Percentiles rank a stretch among this genome's conserved stretches.
phyloP scores from a whole-genome alignment of 2,888 invertebrate genomes.

The Drosophila atripex region DNA sequence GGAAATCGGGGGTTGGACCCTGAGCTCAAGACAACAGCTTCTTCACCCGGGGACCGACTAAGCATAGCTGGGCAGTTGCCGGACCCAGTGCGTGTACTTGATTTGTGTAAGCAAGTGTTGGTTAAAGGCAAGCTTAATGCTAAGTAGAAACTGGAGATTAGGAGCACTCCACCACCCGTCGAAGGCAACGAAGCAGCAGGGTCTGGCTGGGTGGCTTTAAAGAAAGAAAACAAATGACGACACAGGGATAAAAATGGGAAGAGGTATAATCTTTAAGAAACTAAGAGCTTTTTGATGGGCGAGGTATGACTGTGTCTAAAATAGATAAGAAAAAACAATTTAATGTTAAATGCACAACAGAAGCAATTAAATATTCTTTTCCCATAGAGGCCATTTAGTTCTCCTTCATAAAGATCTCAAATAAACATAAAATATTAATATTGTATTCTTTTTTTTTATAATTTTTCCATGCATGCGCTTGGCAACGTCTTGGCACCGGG shows the following conservation, averaged over 20 bases:
- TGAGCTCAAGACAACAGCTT: constrained; percentile 9
- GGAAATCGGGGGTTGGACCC: constrained; percentile 17
- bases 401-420: neutral
- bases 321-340: neutral
- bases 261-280: constrained; percentile 9
- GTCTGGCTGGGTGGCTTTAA: constrained; percentile 10
- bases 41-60: constrained; percentile 47
- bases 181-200: constrained; percentile 15
- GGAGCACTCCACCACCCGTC: constrained; percentile 18
- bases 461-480: neutral
- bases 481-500: constrained; percentile 11
- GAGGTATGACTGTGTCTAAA: neutral
- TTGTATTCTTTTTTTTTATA: neutral
- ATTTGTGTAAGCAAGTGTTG: constrained; percentile 49
- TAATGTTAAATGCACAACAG: neutral
- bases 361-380: neutral
- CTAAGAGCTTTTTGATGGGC: neutral
- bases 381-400: neutral
- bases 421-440: neutral
- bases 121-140: constrained; percentile 45
- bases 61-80: constrained; percentile 54
- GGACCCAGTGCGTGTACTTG: constrained; percentile 68
- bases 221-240: constrained; percentile 14
- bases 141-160: constrained; percentile 38
- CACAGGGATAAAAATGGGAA: neutral